Base-by-base conservation (phyloP, 2,888 invertebrate genomes). In the Pandemis cinnamomeana region DNA sequence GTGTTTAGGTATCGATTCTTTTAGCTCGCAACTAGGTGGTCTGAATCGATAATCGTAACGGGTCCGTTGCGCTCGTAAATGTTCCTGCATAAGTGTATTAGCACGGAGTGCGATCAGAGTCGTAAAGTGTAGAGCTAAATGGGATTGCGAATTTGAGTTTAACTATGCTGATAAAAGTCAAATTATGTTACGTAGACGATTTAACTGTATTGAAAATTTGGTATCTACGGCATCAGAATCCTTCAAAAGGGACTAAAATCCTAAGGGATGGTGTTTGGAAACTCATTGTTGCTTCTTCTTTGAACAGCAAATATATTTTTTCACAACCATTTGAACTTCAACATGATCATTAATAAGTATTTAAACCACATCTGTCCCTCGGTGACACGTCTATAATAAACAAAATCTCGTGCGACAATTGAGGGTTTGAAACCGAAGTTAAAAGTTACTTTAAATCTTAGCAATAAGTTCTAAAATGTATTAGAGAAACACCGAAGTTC, bases 321-420 rank as follows among this genome's bases (percentile, higher is more conserved):
- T 86, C 83, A 83, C 80, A 80, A 80, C 78, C 80, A 86, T 85
- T 82, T 82, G 80, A 82, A 81, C 83, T 84, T 83, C 83, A 84
- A 83, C 83, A 71, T 77, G 76, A 85, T 86, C 89, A 90, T 90
- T 89, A 87, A 89, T 89, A 87, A 81, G 85, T 87, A 88, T 89
- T 90, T 87, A 88, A 85, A 77, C 79, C 80, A 78, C 90, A 90
- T 90, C 90, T 90, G 89, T 88, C 85, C 81, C 77, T 79, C 73
- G 78, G 79, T 83, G 83, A 86, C 87, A 82, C 79, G 81, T 81
- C 74, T 48, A 83, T 79, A 83, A 83, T 85, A 84, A 86, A 85
- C 85, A 85, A 83, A 81, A 79, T 71, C 69, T 75, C 27, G 51
- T 27, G 53, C 61, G 15, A 70, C 51, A 44, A 53, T 70, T 46